Evolutionary conservation across 2,113 vertebrate species (phyloP).

Genomic region (Gallinago paraguaiae): DNA sequence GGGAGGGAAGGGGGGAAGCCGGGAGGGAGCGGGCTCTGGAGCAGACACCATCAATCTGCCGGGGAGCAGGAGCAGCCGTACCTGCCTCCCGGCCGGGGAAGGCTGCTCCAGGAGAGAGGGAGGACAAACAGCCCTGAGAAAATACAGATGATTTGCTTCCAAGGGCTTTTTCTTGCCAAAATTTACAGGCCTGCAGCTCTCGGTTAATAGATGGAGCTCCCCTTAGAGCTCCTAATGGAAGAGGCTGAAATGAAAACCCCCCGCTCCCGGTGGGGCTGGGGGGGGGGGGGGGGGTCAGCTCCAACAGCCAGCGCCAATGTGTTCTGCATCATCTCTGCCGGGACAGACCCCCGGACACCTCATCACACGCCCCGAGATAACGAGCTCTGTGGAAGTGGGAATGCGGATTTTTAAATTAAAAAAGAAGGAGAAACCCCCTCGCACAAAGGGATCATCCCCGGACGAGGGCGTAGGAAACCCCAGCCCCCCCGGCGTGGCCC

Average conservation of each 20-base stretch:
- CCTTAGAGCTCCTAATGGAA: slow-evolving; percentile 65
- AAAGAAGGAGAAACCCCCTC: slow-evolving; percentile 29
- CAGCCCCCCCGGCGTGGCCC: not conserved
- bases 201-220: slow-evolving; percentile 61
- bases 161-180: slow-evolving; percentile 63
- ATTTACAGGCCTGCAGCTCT: slow-evolving; percentile 55
- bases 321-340: slow-evolving; percentile 59
- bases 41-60: slow-evolving; percentile 48
- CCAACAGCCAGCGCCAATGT: not conserved
- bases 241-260: slow-evolving; percentile 67
- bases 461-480: not conserved
- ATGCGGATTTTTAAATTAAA: slow-evolving; percentile 62
- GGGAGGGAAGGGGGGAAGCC: slow-evolving; percentile 40
- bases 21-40: not conserved
- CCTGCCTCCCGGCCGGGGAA: slow-evolving; percentile 26
- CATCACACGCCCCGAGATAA: slow-evolving; percentile 57
- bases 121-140: slow-evolving; percentile 62
- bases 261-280: not conserved
- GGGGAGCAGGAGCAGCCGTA: slow-evolving; percentile 33
- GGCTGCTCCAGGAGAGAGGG: not conserved
- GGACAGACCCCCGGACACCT: slow-evolving; percentile 60
- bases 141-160: slow-evolving; percentile 51
- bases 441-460: slow-evolving; percentile 20
- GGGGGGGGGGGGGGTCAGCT: not conserved
- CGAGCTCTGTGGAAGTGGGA: slow-evolving; percentile 61